Evolutionary conservation across 2,113 vertebrate genomes (phyloP), one percentile per base, ranked within the genome.

Genomic region (Alosa alosa): DNA sequence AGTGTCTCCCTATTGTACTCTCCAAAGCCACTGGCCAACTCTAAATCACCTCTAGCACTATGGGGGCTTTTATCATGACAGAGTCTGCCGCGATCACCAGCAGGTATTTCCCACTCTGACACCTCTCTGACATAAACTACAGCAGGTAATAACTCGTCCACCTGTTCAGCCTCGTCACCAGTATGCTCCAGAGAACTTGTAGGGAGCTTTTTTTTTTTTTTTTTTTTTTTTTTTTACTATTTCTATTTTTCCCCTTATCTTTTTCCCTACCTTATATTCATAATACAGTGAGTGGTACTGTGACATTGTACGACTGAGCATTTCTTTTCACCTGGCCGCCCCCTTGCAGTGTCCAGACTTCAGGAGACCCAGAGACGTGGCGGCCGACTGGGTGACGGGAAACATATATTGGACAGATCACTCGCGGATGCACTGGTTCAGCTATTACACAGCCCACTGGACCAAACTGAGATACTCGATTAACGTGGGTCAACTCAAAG

Each of bases 391-490:
- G 98, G 96, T 99, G 89, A 96, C 97, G 88, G 97, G 98, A 84
- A 99, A 99, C 90, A 90, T 99, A 93, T 99, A 99, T 85, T 99
- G 98, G 98, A 99, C 98, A 0, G 98, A 99, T 92, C 98, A 99
- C 88, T 99, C 98, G 45, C 95, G 98, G 89, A 99, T 99, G 98
- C 98, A 99, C 84, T 99, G 98, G 98, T 99, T 99, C 93, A 99
- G 97, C 93, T 99, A 99, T 93, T 99, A 99, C 86, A 99, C 98
- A n/a, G 97, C 98, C 22, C 98, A 99, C 86, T 99, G 98, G 98
- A 98, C 98, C 49, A 98, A 97, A 87, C 94, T 99, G 91, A 96
- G 98, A 89, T 99, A 99, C 84, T 99, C 98, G 85, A 96, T 99
- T 93, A 99, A 99, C 0, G 98, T 99, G 64, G 98, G 98, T 0